These are phyloP conservation scores for Conus ventricosus DNA, from an alignment of 1,140 invertebrate genomes.

Conservation along the genomic window DNA sequence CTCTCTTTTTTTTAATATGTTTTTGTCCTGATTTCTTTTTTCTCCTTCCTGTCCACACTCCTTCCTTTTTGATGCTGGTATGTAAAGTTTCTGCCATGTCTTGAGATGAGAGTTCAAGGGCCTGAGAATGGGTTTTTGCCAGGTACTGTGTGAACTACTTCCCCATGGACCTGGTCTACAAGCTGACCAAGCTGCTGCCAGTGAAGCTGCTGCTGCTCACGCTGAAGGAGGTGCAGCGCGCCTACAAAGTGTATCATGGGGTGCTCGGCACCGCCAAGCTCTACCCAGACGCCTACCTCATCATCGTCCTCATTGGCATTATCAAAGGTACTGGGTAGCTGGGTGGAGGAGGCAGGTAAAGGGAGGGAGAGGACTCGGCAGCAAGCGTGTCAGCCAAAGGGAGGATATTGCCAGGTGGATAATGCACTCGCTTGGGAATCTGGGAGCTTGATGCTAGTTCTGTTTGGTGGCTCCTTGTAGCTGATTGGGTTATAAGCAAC, in stretches of 20 bases:
- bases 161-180: conserved; percentile 98
- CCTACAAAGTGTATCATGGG: conserved; percentile 99
- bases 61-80: no score
- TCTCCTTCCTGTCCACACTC: no score
- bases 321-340: conserved; percentile 83
- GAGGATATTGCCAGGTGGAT: neutral
- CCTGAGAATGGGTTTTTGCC: conserved; percentile 16
- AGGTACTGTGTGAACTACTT: conserved; percentile 99
- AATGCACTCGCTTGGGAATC: no score
- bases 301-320: conserved; percentile 96
- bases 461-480: no score
- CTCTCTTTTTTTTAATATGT: no score
- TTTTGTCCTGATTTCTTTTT: no score
- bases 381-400: neutral
- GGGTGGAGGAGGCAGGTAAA: no score
- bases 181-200: conserved; percentile 95
- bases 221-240: conserved; percentile 96
- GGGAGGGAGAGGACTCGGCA: no score
- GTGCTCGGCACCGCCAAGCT: conserved; percentile 97
- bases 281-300: conserved; percentile 97
- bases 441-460: no score
- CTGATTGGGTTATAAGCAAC: no score
- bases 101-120: no score
- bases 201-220: conserved; percentile 93
- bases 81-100: no score